Evolutionary conservation across 2,797 vertebrate species (phyloP).

Genomic region (Rhadinocentrus ornatus): DNA sequence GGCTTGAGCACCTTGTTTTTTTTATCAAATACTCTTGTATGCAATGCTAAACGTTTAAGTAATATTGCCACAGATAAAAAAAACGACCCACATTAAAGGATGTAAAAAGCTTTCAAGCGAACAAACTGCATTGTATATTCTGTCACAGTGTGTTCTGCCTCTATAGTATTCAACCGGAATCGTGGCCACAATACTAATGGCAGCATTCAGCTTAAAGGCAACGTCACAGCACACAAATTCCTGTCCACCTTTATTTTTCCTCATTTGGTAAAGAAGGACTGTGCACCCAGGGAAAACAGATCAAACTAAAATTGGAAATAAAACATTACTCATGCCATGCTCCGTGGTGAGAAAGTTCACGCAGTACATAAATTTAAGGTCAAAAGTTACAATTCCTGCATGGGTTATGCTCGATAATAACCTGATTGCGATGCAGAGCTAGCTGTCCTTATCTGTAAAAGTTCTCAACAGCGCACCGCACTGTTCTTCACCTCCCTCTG

Average conservation of each 20-base stretch:
- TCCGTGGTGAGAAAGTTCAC: constrained; percentile 64
- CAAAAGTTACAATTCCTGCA: constrained; percentile 61
- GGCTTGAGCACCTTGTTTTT: constrained; percentile 43
- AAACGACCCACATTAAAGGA: constrained; percentile 28
- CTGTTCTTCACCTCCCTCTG: constrained; percentile 42
- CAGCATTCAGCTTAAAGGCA: constrained; percentile 55
- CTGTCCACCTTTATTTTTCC: constrained; percentile 33
- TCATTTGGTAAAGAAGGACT: constrained; percentile 49
- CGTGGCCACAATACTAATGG: constrained; percentile 58
- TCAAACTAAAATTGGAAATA: constrained; percentile 62
- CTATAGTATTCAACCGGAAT: constrained; percentile 47
- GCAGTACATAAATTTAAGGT: constrained; percentile 71
- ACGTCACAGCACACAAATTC: constrained; percentile 60
- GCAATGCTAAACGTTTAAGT: constrained; percentile 44
- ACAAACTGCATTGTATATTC: constrained; percentile 39
- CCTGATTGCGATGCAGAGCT: constrained; percentile 63
- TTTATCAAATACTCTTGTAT: constrained; percentile 50
- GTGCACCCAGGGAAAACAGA: constrained; percentile 46
- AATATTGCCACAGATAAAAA: constrained; percentile 26
- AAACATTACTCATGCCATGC: constrained; percentile 66
- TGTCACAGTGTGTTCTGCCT: constrained; percentile 23
- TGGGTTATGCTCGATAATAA: constrained; percentile 63
- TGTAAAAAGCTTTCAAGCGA: constrained; percentile 19
- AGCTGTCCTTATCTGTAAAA: constrained; percentile 68
- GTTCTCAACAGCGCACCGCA: constrained; percentile 40